Conservation (phyloP, 2,797 vertebrate species). For the Girardinus metallicus region DNA sequence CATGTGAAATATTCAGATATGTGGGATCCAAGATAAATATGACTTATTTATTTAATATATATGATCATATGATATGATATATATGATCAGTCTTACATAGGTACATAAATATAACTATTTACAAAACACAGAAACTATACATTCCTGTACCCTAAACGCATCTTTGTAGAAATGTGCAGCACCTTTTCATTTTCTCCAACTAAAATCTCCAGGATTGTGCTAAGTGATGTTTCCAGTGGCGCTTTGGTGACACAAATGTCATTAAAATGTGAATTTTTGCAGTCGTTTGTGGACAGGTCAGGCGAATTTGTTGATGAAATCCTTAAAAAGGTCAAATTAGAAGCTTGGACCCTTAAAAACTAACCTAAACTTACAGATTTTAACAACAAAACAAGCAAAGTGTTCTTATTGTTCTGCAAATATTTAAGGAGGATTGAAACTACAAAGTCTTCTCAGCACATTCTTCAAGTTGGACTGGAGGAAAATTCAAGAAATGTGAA, state of each 20-base stretch:
- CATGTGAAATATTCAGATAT: slow-evolving; percentile 21
- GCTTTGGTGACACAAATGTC: slow-evolving; percentile 9
- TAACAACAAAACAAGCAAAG: background rate
- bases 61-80: slow-evolving; percentile 1
- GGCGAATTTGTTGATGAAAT: background rate
- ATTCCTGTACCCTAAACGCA: slow-evolving; percentile 52
- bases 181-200: background rate
- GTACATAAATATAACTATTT: slow-evolving; percentile 75
- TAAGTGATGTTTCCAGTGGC: slow-evolving; percentile 2
- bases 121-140: slow-evolving; percentile 65
- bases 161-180: slow-evolving; percentile 19
- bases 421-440: background rate
- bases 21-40: slow-evolving; percentile 15
- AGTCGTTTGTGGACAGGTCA: too few relatives aligned
- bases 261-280: background rate
- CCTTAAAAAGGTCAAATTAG: background rate
- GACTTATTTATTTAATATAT: slow-evolving; percentile 19
- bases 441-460: too few relatives aligned
- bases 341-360: background rate
- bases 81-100: slow-evolving; percentile 32
- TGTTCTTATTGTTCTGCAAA: background rate
- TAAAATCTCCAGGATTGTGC: slow-evolving; percentile 41
- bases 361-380: background rate
- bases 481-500: background rate
- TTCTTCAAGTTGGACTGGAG: background rate